Evolutionary conservation across 2,113 vertebrate genomes (phyloP).

Genomic region (Psittacus erithacus): DNA sequence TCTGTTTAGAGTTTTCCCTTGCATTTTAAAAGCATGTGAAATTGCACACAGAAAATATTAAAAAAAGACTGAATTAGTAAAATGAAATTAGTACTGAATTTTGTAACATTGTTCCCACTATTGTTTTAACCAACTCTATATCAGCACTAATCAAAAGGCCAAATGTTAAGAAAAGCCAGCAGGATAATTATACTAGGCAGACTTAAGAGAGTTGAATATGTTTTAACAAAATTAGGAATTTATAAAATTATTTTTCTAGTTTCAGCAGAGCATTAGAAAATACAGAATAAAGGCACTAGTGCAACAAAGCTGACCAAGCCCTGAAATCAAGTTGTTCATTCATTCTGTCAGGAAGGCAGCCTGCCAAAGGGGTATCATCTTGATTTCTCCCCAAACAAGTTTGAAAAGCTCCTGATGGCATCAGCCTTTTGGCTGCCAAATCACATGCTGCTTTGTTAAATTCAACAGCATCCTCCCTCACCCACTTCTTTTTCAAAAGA

Average conservation of each 20-base stretch:
- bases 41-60: not conserved
- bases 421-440: slow-evolving; percentile 16
- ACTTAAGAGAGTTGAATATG: not conserved
- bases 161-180: not conserved
- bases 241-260: not conserved
- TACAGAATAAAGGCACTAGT: not conserved
- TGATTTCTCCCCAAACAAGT: slow-evolving; percentile 44
- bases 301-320: not conserved
- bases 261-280: not conserved
- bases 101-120: not conserved
- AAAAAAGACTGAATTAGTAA: not conserved
- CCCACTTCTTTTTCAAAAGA: not conserved
- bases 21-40: not conserved
- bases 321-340: slow-evolving; percentile 9
- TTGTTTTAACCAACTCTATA: not conserved
- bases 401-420: slow-evolving; percentile 33
- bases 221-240: not conserved
- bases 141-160: not conserved
- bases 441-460: not conserved
- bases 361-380: not conserved
- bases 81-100: not conserved
- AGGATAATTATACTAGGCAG: not conserved
- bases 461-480: not conserved
- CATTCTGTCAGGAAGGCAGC: not conserved
- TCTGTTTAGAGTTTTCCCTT: not conserved